Base-by-base conservation (phyloP, 2,797 vertebrate species). In the Enoplosus armatus region DNA sequence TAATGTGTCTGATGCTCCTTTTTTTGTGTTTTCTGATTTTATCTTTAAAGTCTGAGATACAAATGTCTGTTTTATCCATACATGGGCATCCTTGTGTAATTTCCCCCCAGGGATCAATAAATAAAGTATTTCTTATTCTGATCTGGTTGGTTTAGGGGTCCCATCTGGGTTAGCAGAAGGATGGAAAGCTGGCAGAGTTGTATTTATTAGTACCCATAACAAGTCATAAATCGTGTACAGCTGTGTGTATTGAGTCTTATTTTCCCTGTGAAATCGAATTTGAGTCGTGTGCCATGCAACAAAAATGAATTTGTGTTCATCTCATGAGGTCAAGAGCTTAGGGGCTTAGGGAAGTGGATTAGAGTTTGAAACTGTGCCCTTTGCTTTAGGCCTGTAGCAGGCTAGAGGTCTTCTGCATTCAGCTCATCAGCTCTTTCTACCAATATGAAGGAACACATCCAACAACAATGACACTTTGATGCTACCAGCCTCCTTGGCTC, bases 211-310 rank as follows among this genome's bases (percentile, higher is more conserved):
- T 39, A 24, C 12, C 9, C 41, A n/a, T 27, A 56, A 16, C 29
- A 3, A 50, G 22, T 68, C 18, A 41, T 56, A 65, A 41, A 48
- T 22, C 4, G 9, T 55, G 6, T 11, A 9, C 68, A 82, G 55
- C 54, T 83, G 63, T 54, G 62, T n/a, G 45, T 6, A 31, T 18
- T 33, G 8, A 68, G 0, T 43, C n/a, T 55, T 50, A 65, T 63
- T 64, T 53, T 45, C 24, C 20, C 22, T 0, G 0, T 72, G 3
- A 64, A 51, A 51, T 53, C 9, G 0, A 26, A 50, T 72, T 69
- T 41, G 33, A 72, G 10, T 75, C 16, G 35, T 14, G 54, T 43
- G 35, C 27, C 7, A 26, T n/a, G 8, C 5, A 72, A 67, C n/a
- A 26, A n/a, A 45, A 35, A 27, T 1, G 0, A 29, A 26, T 26